A percentile compares a stretch with the other conserved stretches of the same genome.
These are phyloP conservation scores for Aphelinus atriplicis DNA, from an alignment of 1,140 invertebrate genomes.

Conservation along the genomic window DNA sequence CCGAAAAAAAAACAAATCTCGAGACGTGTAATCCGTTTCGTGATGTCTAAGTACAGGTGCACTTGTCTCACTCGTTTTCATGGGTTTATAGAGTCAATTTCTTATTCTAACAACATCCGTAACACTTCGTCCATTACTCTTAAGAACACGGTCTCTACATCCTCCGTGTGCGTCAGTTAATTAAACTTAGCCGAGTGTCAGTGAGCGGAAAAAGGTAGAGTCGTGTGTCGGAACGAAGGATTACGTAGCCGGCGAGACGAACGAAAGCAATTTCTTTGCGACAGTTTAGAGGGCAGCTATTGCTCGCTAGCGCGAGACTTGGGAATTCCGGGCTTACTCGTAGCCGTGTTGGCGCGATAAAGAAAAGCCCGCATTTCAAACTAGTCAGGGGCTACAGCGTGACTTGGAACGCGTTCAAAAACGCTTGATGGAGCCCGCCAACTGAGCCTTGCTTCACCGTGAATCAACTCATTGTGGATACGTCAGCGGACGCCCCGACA, in stretches of 20 bases:
- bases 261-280: slow-evolving; percentile 44
- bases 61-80: too few relatives aligned
- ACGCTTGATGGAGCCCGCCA: slow-evolving; percentile 53
- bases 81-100: too few relatives aligned
- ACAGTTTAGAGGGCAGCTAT: slow-evolving; percentile 13
- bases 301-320: slow-evolving; percentile 24
- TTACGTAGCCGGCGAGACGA: not conserved
- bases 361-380: slow-evolving; percentile 44
- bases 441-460: slow-evolving; percentile 34
- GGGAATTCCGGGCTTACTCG: slow-evolving; percentile 35
- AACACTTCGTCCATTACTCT: too few relatives aligned
- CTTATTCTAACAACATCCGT: too few relatives aligned
- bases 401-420: slow-evolving; percentile 60
- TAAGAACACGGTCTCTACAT: too few relatives aligned
- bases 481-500: not conserved
- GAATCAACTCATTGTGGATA: slow-evolving; percentile 23
- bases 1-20: too few relatives aligned
- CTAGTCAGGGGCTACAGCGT: slow-evolving; percentile 49
- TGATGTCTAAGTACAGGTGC: too few relatives aligned
- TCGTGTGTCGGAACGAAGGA: too few relatives aligned
- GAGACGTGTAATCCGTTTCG: too few relatives aligned
- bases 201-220: too few relatives aligned
- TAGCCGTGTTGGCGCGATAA: slow-evolving; percentile 42
- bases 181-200: too few relatives aligned
- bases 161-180: too few relatives aligned